Evolutionary conservation across 2,797 vertebrate genomes (phyloP).

Genomic region (Zenarchopterus dispar): DNA sequence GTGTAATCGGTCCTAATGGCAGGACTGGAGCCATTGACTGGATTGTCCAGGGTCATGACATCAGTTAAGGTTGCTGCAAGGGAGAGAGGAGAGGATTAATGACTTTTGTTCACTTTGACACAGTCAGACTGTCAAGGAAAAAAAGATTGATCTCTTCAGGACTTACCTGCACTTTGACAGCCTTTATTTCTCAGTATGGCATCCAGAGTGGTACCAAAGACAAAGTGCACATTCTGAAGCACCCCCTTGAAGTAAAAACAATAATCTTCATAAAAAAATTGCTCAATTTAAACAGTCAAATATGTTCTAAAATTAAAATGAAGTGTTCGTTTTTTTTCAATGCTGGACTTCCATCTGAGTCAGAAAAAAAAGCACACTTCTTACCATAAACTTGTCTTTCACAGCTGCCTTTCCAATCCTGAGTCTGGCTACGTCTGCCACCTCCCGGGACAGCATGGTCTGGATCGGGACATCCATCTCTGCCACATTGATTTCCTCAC

Average conservation of each 20-base stretch:
- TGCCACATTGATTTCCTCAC: constrained; percentile 90
- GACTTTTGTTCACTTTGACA: constrained; percentile 7
- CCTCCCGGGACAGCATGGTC: constrained; percentile 87
- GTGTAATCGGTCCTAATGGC: constrained; percentile 94
- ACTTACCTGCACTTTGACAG: constrained; percentile 92
- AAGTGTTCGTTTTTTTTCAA: neutral
- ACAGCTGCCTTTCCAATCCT: constrained; percentile 91
- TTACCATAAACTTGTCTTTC: constrained; percentile 93
- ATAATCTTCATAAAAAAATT: neutral
- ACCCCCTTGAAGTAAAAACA: constrained; percentile 84
- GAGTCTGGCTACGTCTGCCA: constrained; percentile 86
- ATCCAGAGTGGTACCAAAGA: constrained; percentile 94
- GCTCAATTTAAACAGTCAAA: constrained; percentile 3
- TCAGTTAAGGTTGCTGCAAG: constrained; percentile 81
- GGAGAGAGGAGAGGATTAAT: constrained; percentile 10
- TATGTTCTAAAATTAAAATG: neutral
- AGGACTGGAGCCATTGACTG: constrained; percentile 93
- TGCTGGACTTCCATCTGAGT: too few relatives aligned
- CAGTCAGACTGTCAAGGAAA: neutral
- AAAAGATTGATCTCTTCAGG: neutral
- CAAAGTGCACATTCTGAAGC: constrained; percentile 96
- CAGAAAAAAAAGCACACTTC: neutral
- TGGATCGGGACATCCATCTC: constrained; percentile 93
- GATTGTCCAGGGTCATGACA: constrained; percentile 90
- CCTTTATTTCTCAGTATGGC: constrained; percentile 95